phyloP scores from a whole-genome alignment of 2,888 invertebrate genomes.

The Ennomos fuscantarius region DNA sequence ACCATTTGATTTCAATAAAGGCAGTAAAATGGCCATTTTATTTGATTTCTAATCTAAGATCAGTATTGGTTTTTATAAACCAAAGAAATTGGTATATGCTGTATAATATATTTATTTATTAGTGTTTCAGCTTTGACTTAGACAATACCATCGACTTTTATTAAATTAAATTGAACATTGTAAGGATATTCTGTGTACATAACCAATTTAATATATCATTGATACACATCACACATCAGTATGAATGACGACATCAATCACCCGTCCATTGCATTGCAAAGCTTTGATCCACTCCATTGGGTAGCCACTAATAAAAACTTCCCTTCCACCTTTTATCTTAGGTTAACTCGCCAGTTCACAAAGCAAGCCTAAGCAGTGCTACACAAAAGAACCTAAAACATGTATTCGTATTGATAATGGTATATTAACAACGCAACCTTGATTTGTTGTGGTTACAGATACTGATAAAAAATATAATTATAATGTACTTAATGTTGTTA shows the following conservation, averaged over 20 bases:
- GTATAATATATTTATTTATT: too few species aligned
- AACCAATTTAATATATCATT: constrained; percentile 7
- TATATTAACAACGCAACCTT: too few species aligned
- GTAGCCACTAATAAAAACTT: constrained; percentile 41
- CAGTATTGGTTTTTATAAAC: too few species aligned
- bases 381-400: too few species aligned
- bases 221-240: constrained; percentile 21
- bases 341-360: constrained; percentile 1
- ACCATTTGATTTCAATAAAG: too few species aligned
- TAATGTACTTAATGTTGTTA: too few species aligned
- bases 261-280: constrained; percentile 29
- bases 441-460: background rate
- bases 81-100: too few species aligned
- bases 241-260: constrained; percentile 33
- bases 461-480: background rate
- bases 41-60: too few species aligned
- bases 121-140: too few species aligned
- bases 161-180: constrained; percentile 3
- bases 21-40: too few species aligned
- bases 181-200: constrained; percentile 2
- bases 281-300: constrained; percentile 36
- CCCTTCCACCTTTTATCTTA: constrained; percentile 28
- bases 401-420: too few species aligned
- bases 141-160: constrained; percentile 10
- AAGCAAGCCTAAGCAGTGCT: constrained; percentile 4